These are phyloP conservation scores for Ctenochaetus hawaiiensis DNA, from an alignment of 2,797 vertebrate genomes.

Conservation along the genomic window DNA sequence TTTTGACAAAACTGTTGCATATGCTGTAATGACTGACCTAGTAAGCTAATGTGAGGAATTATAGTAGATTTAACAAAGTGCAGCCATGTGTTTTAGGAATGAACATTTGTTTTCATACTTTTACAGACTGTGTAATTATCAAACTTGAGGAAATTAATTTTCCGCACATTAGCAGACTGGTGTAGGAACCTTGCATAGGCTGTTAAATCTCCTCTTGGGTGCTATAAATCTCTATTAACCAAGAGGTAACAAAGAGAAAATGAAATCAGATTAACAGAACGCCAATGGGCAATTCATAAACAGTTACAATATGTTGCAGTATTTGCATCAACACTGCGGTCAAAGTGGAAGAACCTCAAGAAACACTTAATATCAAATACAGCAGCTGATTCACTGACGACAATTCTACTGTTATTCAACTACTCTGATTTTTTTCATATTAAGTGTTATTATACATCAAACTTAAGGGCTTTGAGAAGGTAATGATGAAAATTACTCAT, in stretches of 20 bases:
- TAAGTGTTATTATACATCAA: constrained; percentile 18
- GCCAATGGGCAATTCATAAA: constrained; percentile 31
- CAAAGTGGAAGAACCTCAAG: constrained; percentile 10
- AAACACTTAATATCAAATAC: constrained; percentile 21
- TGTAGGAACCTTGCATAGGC: constrained; percentile 31
- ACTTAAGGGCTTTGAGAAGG: constrained; percentile 7
- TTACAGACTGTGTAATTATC: constrained; percentile 43
- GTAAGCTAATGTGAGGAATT: constrained; percentile 8
- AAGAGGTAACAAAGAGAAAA: constrained; percentile 35
- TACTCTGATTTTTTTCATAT: background rate
- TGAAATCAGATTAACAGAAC: constrained; percentile 44
- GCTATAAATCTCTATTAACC: constrained; percentile 63
- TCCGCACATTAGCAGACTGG: constrained; percentile 26
- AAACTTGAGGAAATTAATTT: constrained; percentile 47
- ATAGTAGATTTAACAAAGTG: background rate
- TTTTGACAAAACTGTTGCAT: background rate
- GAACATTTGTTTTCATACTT: constrained; percentile 42
- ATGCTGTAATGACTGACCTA: background rate
- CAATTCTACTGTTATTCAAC: constrained; percentile 4
- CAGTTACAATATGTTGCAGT: constrained; percentile 34
- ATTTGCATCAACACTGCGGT: constrained; percentile 56
- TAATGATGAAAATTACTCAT: constrained; percentile 14
- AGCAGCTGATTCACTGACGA: constrained; percentile 38
- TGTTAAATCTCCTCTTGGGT: constrained; percentile 44
- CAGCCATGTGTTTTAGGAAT: constrained; percentile 20